Conservation (phyloP, 2,797 vertebrate genomes). For the Columba guinea region DNA sequence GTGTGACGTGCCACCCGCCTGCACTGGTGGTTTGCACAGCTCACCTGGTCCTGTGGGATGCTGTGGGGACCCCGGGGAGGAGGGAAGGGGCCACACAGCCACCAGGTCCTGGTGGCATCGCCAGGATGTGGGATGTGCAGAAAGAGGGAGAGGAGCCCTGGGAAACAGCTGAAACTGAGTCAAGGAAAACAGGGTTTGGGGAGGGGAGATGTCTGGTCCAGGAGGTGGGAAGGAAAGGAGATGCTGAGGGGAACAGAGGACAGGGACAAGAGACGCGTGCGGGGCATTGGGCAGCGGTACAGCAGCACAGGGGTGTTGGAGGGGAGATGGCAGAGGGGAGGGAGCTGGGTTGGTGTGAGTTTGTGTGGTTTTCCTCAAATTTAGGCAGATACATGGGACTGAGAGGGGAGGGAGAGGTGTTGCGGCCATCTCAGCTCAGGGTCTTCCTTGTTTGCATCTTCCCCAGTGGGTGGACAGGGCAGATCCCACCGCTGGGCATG, state of each 20-base stretch:
- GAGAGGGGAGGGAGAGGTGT: background rate
- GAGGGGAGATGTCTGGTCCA: background rate
- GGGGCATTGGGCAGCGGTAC: fast-evolving
- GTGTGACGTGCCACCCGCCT: fast-evolving
- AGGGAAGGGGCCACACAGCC: background rate
- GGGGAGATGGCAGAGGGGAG: background rate
- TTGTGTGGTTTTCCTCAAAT: background rate
- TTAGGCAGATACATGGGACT: background rate
- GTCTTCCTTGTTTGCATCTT: background rate
- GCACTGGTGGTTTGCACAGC: background rate
- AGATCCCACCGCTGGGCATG: fast-evolving
- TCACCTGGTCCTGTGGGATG: fast-evolving
- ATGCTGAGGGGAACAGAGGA: background rate
- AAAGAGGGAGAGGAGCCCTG: background rate
- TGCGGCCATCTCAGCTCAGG: background rate
- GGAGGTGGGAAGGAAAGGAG: background rate
- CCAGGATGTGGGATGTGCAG: background rate
- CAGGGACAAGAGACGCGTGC: fast-evolving
- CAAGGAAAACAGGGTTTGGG: background rate
- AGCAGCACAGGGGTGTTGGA: background rate
- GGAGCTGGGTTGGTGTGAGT: background rate
- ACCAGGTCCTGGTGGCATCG: background rate
- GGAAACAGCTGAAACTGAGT: background rate
- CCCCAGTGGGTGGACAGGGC: background rate
- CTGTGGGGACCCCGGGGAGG: fast-evolving